Base-by-base conservation (phyloP, 92 coral and sea anemone species). In the Galaxea fascicularis region DNA sequence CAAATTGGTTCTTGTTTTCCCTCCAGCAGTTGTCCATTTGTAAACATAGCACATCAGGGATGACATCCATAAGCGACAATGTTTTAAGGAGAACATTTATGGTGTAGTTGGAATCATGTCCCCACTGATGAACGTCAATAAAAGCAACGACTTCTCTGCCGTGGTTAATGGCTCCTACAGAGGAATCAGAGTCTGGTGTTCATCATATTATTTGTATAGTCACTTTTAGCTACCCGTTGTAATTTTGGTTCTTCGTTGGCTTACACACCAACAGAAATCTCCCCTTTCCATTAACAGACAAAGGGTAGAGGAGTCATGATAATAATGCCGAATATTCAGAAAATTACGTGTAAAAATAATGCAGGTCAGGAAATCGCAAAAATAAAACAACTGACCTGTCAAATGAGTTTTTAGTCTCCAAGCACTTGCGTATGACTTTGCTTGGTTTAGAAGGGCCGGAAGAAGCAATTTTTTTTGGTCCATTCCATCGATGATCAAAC, bases 21-120 rank as follows among this genome's bases (percentile, higher is more conserved):
- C 91, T 18, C 57, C 65, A 84, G 79, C 87, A 85, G 47, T 89
- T 89, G 35, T 89, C 90, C 86, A 89, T 83, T 28, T 89, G 92
- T 8, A 89, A 58, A 52, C 78, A 78, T 8, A 89, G 81, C 1
- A 51, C 68, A 24, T 85, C 80, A 25, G 90, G 93, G n/a, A 89
- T 79, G 35, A 35, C 35, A 4, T 80, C 73, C 76, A 71, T 62
- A 10, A 82, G 76, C 0, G 8, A 25, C 5, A 87, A 30, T 0
- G 74, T 68, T 18, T 28, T 35, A 17, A 84, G 65, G 2, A 80
- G 59, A 10, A 80, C 51, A 10, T 79, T 79, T 0, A 77, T 83
- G 4, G 87, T 89, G 41, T 73, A 73, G 52, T 89, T 89, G 4
- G 80, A 49, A 52, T 89, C 90, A 51, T 89, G 87, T 4, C 83